Evolutionary conservation across 1,140 invertebrate species (phyloP).

Genomic region (Procambarus virginalis): DNA sequence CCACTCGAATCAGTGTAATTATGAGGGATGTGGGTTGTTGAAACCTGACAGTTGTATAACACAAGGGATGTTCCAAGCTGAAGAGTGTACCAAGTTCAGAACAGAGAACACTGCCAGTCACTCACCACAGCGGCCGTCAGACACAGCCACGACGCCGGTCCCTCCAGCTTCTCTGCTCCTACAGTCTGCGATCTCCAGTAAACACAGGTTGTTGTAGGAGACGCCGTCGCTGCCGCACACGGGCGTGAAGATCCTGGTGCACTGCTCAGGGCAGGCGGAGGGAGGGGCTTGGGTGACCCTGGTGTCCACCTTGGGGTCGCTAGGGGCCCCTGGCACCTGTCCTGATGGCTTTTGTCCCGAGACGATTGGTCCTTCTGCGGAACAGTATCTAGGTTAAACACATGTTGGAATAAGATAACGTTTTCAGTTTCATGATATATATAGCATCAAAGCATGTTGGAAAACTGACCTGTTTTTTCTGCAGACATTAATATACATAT

Average conservation of each 20-base stretch:
- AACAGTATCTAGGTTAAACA: background rate
- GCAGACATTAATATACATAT: no score
- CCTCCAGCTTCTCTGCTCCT: constrained; percentile 3
- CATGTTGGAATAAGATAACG: no score
- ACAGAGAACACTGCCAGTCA: background rate
- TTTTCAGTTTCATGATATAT: no score
- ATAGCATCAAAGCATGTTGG: no score
- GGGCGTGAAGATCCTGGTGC: constrained; percentile 86
- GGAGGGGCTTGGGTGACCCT: background rate
- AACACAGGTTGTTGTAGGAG: constrained; percentile 90
- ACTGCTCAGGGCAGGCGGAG: constrained; percentile 76
- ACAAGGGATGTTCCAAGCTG: no score
- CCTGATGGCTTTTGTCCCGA: background rate
- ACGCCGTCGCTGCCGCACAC: constrained; percentile 89
- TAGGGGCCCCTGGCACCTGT: background rate
- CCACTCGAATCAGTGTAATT: no score
- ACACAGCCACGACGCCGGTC: background rate
- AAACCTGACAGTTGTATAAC: no score
- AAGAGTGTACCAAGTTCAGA: no score
- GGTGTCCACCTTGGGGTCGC: background rate
- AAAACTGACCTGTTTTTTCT: no score
- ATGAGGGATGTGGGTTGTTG: no score
- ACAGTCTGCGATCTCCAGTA: constrained; percentile 75
- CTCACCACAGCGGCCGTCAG: constrained; percentile 36
- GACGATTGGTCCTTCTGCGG: background rate